Base-by-base conservation (phyloP, 2,888 invertebrate genomes). In the Isoperla grammatica region DNA sequence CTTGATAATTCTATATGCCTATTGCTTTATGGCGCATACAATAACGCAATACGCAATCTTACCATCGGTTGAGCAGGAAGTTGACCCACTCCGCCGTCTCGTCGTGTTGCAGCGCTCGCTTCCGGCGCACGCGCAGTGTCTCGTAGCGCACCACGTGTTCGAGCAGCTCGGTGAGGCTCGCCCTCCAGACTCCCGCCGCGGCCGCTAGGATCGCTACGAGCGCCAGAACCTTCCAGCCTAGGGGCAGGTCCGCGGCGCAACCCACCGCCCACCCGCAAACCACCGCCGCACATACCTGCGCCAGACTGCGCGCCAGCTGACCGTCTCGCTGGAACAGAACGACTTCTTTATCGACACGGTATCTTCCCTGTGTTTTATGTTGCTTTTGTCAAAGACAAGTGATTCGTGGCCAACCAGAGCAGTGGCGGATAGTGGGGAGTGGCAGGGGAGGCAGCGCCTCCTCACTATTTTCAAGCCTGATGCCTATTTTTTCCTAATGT, bases 11-110 rank as follows among this genome's bases (percentile, higher is more conserved):
- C n/a, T n/a, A n/a, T n/a, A n/a, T n/a, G n/a, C n/a, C n/a, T n/a
- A n/a, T n/a, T n/a, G n/a, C n/a, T n/a, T n/a, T n/a, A n/a, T n/a
- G n/a, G n/a, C n/a, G n/a, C n/a, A n/a, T n/a, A n/a, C n/a, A n/a
- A n/a, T n/a, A n/a, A n/a, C n/a, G n/a, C n/a, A n/a, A n/a, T n/a
- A 29, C 29, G 8, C 29, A 29, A n/a, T 75, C 73, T 75, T 74
- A 78, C 79, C 80, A 80, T 70, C 77, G 70, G 68, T 79, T 79
- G 61, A 80, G 67, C 23, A 79, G 68, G 59, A 78, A 73, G 67
- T 78, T 80, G 45, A 80, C 70, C 80, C 80, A 80, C 65, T 80
- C 79, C 22, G 76, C 76, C 0, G 79, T 77, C 67, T 80, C 80
- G 65, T 76, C 76, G 62, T 75, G 74, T 61, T 75, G 70, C 20